Conservation (phyloP, 2,113 vertebrate genomes). For the Hemiprocne comata region DNA sequence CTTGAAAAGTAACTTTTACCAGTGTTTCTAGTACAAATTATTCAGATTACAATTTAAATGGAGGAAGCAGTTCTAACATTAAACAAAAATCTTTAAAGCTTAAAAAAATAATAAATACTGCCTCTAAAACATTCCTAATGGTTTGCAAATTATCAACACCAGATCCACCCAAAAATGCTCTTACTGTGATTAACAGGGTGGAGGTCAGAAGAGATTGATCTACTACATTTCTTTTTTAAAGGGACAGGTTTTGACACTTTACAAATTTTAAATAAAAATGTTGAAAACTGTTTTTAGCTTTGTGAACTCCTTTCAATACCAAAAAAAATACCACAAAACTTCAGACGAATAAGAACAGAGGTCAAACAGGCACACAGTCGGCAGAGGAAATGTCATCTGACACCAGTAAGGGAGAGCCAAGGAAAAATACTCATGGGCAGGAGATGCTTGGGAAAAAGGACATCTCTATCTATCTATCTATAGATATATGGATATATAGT, state of each 20-base stretch:
- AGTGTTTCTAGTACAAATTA: background rate
- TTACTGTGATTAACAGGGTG: background rate
- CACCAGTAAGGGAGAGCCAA: conserved; percentile 22
- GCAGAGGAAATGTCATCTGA: conserved; percentile 56
- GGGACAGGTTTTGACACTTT: background rate
- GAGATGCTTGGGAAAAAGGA: conserved; percentile 17
- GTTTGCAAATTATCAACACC: conserved; percentile 19
- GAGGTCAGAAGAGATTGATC: background rate
- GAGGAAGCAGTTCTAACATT: background rate
- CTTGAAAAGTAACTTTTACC: background rate
- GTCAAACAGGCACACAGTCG: conserved; percentile 16
- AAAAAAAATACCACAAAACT: background rate
- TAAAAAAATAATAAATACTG: background rate
- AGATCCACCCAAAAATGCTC: conserved; percentile 20
- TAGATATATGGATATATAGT: background rate
- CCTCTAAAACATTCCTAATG: background rate
- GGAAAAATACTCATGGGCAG: conserved; percentile 14
- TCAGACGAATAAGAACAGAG: conserved; percentile 14
- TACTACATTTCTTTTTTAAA: background rate
- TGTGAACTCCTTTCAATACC: background rate
- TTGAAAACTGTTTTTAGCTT: background rate
- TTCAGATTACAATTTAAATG: background rate
- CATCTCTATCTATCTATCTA: conserved; percentile 6
- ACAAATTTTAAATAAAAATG: conserved; percentile 12
- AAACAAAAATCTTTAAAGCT: background rate